These are phyloP conservation scores for Beaufortia kweichowensis DNA, from an alignment of 2,113 vertebrate genomes.

Conservation along the genomic window DNA sequence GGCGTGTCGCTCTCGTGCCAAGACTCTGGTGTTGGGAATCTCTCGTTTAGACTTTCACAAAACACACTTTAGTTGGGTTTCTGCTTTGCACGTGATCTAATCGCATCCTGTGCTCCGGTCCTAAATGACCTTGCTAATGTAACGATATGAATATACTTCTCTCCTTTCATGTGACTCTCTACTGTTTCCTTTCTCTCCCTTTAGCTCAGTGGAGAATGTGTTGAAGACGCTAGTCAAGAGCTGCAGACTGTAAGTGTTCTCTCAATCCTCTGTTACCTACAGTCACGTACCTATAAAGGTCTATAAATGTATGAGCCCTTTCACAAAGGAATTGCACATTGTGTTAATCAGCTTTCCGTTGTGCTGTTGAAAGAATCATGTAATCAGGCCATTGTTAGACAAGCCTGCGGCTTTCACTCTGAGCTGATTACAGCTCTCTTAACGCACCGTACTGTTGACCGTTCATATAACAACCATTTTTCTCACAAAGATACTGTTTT, in stretches of 20 bases:
- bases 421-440: conserved; percentile 51
- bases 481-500: background rate
- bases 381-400: conserved; percentile 60
- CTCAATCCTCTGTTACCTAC: conserved; percentile 1
- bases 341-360: conserved; percentile 41
- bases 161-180: conserved; percentile 48
- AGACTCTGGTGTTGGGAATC: conserved; percentile 12
- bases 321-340: conserved; percentile 15
- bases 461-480: conserved; percentile 5
- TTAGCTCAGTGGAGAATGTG: conserved; percentile 85
- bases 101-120: conserved; percentile 37
- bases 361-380: conserved; percentile 45
- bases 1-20: conserved; percentile 7
- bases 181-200: conserved; percentile 17
- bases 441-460: background rate
- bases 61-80: conserved; percentile 32
- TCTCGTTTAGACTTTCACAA: conserved; percentile 25
- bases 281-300: conserved; percentile 7
- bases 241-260: conserved; percentile 90
- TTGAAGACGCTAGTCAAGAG: conserved; percentile 94
- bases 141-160: background rate
- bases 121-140: background rate
- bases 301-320: conserved; percentile 28
- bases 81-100: conserved; percentile 54
- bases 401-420: conserved; percentile 31